Evolutionary conservation across 2,888 invertebrate species (phyloP).

Genomic region (Sphaerophoria taeniata): DNA sequence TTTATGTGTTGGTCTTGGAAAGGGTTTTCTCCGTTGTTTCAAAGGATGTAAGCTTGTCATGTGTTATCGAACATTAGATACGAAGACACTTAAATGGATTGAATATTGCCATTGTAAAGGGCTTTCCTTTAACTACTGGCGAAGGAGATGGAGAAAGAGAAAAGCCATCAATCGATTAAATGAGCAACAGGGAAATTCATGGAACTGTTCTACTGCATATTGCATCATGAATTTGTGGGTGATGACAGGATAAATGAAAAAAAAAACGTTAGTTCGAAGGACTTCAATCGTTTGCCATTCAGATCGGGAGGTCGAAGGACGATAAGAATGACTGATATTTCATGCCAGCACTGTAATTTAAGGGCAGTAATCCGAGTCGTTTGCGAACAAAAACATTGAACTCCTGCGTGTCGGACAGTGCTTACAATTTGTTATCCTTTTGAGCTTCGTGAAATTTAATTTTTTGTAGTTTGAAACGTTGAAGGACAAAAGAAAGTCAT

Average conservation of each 20-base stretch:
- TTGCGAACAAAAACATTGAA: constrained; percentile 59
- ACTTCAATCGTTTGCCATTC: constrained; percentile 7
- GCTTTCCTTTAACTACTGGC: background rate
- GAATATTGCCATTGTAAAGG: constrained; percentile 63
- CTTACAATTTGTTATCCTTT: too few relatives aligned
- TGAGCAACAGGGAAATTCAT: constrained; percentile 73
- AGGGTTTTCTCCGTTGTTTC: constrained; percentile 70
- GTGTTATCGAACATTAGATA: constrained; percentile 70
- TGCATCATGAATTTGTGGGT: constrained; percentile 43
- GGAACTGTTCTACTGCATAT: constrained; percentile 56
- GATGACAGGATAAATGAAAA: constrained; percentile 11
- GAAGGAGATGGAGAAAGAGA: constrained; percentile 15
- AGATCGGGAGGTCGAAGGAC: constrained; percentile 35
- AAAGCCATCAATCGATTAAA: constrained; percentile 73
- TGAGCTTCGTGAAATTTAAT: too few relatives aligned
- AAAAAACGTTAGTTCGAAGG: background rate
- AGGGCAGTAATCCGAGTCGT: constrained; percentile 50
- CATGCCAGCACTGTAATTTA: constrained; percentile 70
- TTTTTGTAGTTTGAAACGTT: too few relatives aligned
- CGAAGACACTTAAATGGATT: constrained; percentile 73
- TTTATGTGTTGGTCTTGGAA: constrained; percentile 33
- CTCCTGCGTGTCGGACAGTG: constrained; percentile 1
- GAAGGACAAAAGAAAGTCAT: too few relatives aligned
- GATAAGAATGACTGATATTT: constrained; percentile 71
- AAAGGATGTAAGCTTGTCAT: constrained; percentile 69